Base-by-base conservation (phyloP, 2,113 vertebrate genomes). In the Erpornis zantholeuca region DNA sequence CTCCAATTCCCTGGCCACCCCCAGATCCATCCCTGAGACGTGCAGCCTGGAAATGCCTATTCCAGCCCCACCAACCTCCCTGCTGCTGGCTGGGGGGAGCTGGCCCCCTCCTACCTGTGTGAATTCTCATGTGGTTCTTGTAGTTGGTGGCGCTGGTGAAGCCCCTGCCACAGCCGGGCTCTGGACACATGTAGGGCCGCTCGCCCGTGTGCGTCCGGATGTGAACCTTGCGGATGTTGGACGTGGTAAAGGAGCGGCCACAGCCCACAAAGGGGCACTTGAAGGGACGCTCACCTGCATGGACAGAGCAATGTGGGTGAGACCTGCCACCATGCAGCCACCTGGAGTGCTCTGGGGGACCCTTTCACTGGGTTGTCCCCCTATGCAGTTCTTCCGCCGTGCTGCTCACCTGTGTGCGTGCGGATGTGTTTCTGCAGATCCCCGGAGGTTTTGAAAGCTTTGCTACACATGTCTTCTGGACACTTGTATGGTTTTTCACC, bases 111-210 rank as follows among this genome's bases (percentile, higher is more conserved):
- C 97, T 92, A 98, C 98, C 98, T 94, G 98, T 99, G 96, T 99
- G 98, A 88, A 99, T 99, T 96, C 98, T 98, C 97, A 98, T 97
- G 90, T 99, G 98, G 92, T 99, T 99, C 97, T 98, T 99, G 97
- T 98, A 99, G 94, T 99, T 99, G 95, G 98, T 99, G 85, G 98
- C 98, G 1, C 98, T 99, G 91, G 98, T 98, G 94, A 99, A 99
- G 88, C 98, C 98, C 10, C 98, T 97, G 36, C 98, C 98, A 3
- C 98, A 99, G 94, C 86, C 95, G 21, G 97, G 98, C 95, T 98
- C 98, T 0, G 97, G 96, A 49, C 98, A 99, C 96, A 97, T 83
- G 96, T 98, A 98, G 0, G 98, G 98, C 61, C 98, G 92, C 96
- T 99, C 98, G 4, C 98, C 98, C 0, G 98, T 98, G 96, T 99